Percentiles rank a stretch among this genome's conserved stretches.
Evolutionary conservation across 2,888 invertebrate genomes (phyloP).

Genomic region (Chouioia cunea): DNA sequence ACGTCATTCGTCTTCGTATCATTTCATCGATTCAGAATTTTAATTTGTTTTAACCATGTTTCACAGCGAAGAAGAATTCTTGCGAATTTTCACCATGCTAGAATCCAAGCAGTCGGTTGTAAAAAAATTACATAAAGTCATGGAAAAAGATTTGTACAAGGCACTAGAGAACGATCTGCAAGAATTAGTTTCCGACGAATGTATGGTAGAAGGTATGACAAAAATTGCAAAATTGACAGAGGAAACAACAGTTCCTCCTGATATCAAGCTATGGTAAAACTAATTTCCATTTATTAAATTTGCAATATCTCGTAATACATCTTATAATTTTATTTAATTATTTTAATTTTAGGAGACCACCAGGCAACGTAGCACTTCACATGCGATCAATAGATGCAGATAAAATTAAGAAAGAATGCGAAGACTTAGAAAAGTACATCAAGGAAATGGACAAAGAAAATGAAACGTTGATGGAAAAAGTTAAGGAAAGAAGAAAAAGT

Average conservation of each 20-base stretch:
- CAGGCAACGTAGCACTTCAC: slow-evolving; percentile 58
- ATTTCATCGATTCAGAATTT: not conserved
- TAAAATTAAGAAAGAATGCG: slow-evolving; percentile 53
- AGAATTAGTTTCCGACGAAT: slow-evolving; percentile 54
- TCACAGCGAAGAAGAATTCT: slow-evolving; percentile 58
- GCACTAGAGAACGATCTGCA: slow-evolving; percentile 54
- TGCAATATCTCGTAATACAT: not conserved
- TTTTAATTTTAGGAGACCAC: slow-evolving; percentile 59
- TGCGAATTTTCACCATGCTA: slow-evolving; percentile 53
- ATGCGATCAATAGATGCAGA: slow-evolving; percentile 57
- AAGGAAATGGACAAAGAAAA: slow-evolving; percentile 57
- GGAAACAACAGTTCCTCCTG: slow-evolving; percentile 48
- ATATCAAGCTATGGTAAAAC: slow-evolving; percentile 55
- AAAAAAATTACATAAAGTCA: slow-evolving; percentile 53
- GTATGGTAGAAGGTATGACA: slow-evolving; percentile 51
- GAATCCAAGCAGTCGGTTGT: slow-evolving; percentile 49
- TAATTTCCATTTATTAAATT: slow-evolving; percentile 19
- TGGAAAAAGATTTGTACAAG: slow-evolving; percentile 54
- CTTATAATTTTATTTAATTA: not conserved
- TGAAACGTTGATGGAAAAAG: slow-evolving; percentile 49
- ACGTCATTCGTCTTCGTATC: not conserved
- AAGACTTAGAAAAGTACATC: slow-evolving; percentile 52
- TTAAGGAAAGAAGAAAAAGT: slow-evolving; percentile 51
- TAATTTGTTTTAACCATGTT: slow-evolving; percentile 1
- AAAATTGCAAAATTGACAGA: slow-evolving; percentile 52